Evolutionary conservation across 2,797 vertebrate species (phyloP), one percentile per base, ranked within the genome.

Genomic region (Onychomys arenicola): DNA sequence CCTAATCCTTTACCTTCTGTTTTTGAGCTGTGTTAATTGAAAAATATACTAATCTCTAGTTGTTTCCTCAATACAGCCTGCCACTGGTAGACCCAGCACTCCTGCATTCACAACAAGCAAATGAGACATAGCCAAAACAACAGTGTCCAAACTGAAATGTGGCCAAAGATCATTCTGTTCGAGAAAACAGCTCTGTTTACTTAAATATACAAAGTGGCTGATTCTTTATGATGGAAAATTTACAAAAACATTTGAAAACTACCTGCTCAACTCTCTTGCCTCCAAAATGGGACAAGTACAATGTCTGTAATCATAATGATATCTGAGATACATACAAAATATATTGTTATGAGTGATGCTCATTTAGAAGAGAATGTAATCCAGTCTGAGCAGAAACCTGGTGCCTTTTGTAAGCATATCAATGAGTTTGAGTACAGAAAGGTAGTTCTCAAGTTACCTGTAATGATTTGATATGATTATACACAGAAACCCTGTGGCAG

Each of bases 141-240:
- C 91, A 96, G 76, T 3, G 61, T 46, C 40, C 83, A 69, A 67
- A 84, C 34, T 93, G 76, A 93, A 95, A 97, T 88, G 84, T 32
- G 69, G 86, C 91, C 2, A 1, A 91, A 92, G 40, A 81, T 73
- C 34, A 73, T 55, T 93, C 59, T 85, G 46, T 89, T 78, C 65
- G 69, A 84, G 67, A 10, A 75, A 97, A 95, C 7, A 86, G 61
- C 78, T 93, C 80, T 91, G 83, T 95, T 96, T 82, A 92, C 93
- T 84, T 95, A 90, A 96, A 90, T 63, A 93, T 67, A 87, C 13
- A 82, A 67, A 92, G n/a, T 34, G 59, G 14, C 40, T 92, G 25
- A 3, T 94, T 91, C 82, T 96, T 95, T 71, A 80, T 83, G 49
- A 83, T 90, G 55, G 80, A 95, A 88, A 97, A 80, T 80, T 73